Percentiles rank a stretch among this genome's conserved stretches.
These are phyloP conservation scores for Taeniopygia guttata DNA, from an alignment of 2,797 vertebrate species.

Conservation along the genomic window DNA sequence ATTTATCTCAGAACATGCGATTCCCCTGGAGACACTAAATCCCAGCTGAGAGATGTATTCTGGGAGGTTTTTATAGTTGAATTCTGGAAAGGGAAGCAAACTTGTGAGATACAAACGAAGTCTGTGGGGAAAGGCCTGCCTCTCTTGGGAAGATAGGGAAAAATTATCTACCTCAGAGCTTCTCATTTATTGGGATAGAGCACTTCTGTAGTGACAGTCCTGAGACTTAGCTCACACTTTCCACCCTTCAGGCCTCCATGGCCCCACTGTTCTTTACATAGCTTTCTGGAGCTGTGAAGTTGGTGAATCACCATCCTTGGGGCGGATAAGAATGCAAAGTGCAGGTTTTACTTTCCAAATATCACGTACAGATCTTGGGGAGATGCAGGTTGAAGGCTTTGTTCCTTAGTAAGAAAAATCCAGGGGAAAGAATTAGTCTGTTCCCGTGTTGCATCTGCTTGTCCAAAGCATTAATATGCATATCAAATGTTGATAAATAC, in stretches of 20 bases:
- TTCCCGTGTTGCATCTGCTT: not conserved
- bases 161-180: not conserved
- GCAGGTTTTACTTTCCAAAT: not conserved
- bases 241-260: too few species aligned
- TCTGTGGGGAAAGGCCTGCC: not conserved
- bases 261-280: too few species aligned
- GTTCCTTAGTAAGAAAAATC: not conserved
- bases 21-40: not conserved
- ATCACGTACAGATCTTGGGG: rapidly evolving
- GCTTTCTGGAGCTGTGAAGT: not conserved
- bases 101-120: rapidly evolving
- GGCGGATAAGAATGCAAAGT: not conserved
- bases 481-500: not conserved
- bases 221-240: rapidly evolving
- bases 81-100: not conserved
- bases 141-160: not conserved
- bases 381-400: not conserved
- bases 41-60: not conserved
- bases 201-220: not conserved
- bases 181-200: not conserved
- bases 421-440: not conserved
- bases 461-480: rapidly evolving
- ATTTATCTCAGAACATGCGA: rapidly evolving
- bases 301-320: not conserved
- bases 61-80: not conserved